A percentile compares a stretch with the other conserved stretches of the same genome.
These are phyloP conservation scores for Ischnura elegans DNA, from an alignment of 2,888 invertebrate genomes.

Conservation along the genomic window DNA sequence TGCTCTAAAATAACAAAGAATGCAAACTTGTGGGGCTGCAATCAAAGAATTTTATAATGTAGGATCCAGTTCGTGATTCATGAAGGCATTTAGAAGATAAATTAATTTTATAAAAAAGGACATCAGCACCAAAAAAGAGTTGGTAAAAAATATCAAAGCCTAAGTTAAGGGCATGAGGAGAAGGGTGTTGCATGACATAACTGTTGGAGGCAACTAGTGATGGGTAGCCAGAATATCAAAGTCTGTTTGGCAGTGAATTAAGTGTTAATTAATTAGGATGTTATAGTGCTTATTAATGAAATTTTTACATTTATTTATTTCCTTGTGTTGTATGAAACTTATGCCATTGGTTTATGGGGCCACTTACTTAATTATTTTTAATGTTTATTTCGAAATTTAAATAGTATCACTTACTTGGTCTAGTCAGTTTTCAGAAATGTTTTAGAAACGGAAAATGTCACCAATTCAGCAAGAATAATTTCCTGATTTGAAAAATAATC, in stretches of 20 bases:
- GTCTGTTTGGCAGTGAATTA: constrained; percentile 2
- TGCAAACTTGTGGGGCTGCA: background rate
- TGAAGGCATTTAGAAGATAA: background rate
- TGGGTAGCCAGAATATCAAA: background rate
- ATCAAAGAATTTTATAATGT: background rate
- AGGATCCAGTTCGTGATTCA: background rate
- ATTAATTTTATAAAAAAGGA: background rate
- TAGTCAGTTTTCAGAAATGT: constrained; percentile 36
- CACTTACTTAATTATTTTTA: constrained; percentile 45
- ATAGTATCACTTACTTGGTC: constrained; percentile 22
- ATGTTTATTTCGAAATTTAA: background rate
- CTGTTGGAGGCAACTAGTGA: background rate
- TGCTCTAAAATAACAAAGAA: background rate
- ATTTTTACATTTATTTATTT: constrained; percentile 9
- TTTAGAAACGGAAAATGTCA: background rate
- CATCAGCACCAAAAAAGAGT: background rate
- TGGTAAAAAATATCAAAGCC: background rate
- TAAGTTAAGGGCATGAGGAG: background rate
- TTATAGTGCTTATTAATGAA: background rate
- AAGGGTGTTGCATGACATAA: background rate
- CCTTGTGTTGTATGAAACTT: background rate
- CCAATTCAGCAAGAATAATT: background rate
- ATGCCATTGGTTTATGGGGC: constrained; percentile 56
- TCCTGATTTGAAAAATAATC: background rate
- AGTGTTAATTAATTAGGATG: background rate